phyloP scores from a whole-genome alignment of 2,888 invertebrate genomes.

The Neria commutata region DNA sequence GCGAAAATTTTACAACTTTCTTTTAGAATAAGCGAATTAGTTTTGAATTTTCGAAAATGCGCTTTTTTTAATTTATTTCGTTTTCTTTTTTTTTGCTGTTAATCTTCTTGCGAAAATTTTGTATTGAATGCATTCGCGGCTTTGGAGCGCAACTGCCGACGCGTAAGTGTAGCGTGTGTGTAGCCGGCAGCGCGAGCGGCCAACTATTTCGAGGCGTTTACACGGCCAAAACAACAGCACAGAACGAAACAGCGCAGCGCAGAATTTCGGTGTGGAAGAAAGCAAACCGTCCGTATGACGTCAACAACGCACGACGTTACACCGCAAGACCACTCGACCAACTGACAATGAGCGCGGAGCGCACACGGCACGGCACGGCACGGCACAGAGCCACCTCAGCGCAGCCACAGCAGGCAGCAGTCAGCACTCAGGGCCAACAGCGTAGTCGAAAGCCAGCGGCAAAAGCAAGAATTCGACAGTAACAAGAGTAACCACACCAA shows the following conservation, averaged over 20 bases:
- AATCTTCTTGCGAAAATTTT: not conserved
- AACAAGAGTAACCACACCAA: conserved; percentile 11
- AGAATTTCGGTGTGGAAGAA: too few relatives aligned
- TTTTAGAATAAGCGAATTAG: too few relatives aligned
- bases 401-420: too few relatives aligned
- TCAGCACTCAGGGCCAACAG: too few relatives aligned
- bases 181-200: not conserved
- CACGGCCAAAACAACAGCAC: not conserved
- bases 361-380: conserved; percentile 8
- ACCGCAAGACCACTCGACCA: conserved; percentile 38
- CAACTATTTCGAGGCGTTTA: not conserved
- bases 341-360: conserved; percentile 17
- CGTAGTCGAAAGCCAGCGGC: too few relatives aligned
- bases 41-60: too few relatives aligned
- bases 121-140: not conserved
- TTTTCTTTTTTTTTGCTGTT: not conserved
- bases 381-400: too few relatives aligned
- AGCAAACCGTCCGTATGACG: conserved; percentile 26
- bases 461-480: not conserved
- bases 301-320: conserved; percentile 35
- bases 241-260: not conserved
- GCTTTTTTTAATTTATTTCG: too few relatives aligned
- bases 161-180: not conserved
- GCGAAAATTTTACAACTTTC: too few relatives aligned
- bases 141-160: not conserved